phyloP scores from a whole-genome alignment of 2,797 vertebrate genomes.

The Cyprinella venusta region DNA sequence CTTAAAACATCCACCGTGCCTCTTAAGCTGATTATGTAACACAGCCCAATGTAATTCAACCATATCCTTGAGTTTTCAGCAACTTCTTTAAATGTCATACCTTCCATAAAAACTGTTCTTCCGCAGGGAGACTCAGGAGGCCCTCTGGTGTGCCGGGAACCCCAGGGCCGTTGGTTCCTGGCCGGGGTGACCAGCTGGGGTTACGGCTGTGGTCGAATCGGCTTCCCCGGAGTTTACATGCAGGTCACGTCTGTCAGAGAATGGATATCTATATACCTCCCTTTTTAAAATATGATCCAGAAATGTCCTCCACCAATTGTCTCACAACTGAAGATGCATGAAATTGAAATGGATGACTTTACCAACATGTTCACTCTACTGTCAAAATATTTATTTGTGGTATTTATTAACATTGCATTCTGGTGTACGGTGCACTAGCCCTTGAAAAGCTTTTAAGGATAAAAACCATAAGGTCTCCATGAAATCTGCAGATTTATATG shows the following conservation, averaged over 20 bases:
- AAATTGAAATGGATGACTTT: constrained; percentile 48
- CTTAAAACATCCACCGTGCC: constrained; percentile 55
- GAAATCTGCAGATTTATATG: background rate
- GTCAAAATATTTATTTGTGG: constrained; percentile 57
- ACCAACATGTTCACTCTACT: constrained; percentile 55
- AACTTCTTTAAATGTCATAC: constrained; percentile 28
- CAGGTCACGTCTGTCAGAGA: constrained; percentile 85
- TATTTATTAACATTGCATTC: constrained; percentile 53
- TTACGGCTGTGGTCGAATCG: constrained; percentile 87
- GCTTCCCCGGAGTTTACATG: constrained; percentile 92
- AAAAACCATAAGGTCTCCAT: background rate
- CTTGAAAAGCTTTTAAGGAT: background rate
- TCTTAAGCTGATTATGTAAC: constrained; percentile 74
- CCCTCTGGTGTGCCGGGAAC: constrained; percentile 86
- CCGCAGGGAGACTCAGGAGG: constrained; percentile 93
- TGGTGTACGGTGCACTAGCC: background rate
- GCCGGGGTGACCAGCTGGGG: constrained; percentile 98
- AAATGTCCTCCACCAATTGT: background rate
- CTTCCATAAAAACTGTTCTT: background rate
- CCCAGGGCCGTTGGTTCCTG: constrained; percentile 90
- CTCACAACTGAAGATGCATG: background rate
- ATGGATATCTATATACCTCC: constrained; percentile 86
- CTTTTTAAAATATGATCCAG: constrained; percentile 67
- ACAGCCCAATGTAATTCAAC: constrained; percentile 66
- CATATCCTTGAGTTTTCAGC: constrained; percentile 14